phyloP scores from a whole-genome alignment of 2,888 invertebrate species.

The Listrodromus nycthemerus region DNA sequence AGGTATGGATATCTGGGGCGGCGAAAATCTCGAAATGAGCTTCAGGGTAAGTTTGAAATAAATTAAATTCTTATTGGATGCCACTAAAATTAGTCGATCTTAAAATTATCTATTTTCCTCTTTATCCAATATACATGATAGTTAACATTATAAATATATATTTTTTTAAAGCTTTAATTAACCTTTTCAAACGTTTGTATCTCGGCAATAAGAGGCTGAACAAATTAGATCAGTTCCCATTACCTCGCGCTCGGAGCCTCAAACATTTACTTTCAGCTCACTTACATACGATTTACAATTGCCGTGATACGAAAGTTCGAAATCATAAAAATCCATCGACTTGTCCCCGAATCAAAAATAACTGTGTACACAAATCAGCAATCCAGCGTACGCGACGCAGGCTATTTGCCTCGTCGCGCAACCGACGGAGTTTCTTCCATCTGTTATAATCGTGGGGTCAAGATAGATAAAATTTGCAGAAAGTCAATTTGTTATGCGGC shows the following conservation, averaged over 20 bases:
- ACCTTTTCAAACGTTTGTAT: not conserved
- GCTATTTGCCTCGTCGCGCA: not conserved
- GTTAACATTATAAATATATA: not conserved
- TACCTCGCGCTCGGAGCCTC: not conserved
- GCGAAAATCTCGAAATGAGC: slow-evolving; percentile 97
- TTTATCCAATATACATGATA: not conserved
- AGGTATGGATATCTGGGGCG: slow-evolving; percentile 99
- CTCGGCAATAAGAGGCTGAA: not conserved
- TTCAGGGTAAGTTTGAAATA: slow-evolving; percentile 90
- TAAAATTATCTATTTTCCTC: not conserved
- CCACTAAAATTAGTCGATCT: not conserved
- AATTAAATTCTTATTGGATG: not conserved
- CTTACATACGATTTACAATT: not conserved
- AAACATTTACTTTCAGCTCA: not conserved
- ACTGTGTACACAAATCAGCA: not conserved
- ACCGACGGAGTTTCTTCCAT: not conserved
- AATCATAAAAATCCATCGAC: not conserved
- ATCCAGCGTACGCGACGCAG: not conserved
- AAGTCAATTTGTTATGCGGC: not conserved
- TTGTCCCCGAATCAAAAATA: slow-evolving; percentile 1
- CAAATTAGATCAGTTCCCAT: slow-evolving; percentile 4
- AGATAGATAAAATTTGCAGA: slow-evolving; percentile 8
- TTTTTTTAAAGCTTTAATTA: not conserved
- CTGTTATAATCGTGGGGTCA: slow-evolving; percentile 1
- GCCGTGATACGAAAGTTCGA: slow-evolving; percentile 3